These are phyloP conservation scores for Argyresthia albistria DNA, from an alignment of 2,888 invertebrate genomes.

Conservation along the genomic window DNA sequence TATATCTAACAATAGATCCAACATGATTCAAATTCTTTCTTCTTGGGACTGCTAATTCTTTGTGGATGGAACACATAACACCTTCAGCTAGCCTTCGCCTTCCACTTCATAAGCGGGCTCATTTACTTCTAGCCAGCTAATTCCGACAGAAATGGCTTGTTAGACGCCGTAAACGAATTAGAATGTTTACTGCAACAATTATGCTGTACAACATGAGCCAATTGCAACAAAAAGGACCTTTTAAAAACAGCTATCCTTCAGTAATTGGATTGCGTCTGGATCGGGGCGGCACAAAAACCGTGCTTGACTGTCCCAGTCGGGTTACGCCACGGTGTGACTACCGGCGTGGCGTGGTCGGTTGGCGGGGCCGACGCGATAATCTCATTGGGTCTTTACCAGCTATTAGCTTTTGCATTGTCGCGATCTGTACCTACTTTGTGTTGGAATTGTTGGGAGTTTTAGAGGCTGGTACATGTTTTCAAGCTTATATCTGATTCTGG, in stretches of 20 bases:
- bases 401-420: constrained; percentile 37
- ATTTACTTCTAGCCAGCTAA: too few relatives aligned
- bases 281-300: constrained; percentile 16
- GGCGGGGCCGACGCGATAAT: constrained; percentile 25
- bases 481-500: too few relatives aligned
- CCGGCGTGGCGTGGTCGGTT: constrained; percentile 7
- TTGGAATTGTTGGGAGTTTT: constrained; percentile 10
- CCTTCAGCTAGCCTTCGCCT: too few relatives aligned
- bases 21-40: too few relatives aligned
- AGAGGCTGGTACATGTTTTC: background rate
- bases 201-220: background rate
- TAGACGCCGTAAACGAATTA: too few relatives aligned
- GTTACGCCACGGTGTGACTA: background rate
- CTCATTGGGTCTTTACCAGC: constrained; percentile 45
- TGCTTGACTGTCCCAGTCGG: background rate
- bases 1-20: too few relatives aligned
- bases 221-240: constrained; percentile 2
- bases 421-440: constrained; percentile 3
- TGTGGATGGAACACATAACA: too few relatives aligned
- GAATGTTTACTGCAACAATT: background rate
- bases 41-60: too few relatives aligned
- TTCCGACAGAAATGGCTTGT: too few relatives aligned
- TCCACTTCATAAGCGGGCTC: too few relatives aligned
- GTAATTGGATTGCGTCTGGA: constrained; percentile 43
- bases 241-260: constrained; percentile 29